Conservation (phyloP, 2,113 vertebrate species). For the Brachirus orientalis region DNA sequence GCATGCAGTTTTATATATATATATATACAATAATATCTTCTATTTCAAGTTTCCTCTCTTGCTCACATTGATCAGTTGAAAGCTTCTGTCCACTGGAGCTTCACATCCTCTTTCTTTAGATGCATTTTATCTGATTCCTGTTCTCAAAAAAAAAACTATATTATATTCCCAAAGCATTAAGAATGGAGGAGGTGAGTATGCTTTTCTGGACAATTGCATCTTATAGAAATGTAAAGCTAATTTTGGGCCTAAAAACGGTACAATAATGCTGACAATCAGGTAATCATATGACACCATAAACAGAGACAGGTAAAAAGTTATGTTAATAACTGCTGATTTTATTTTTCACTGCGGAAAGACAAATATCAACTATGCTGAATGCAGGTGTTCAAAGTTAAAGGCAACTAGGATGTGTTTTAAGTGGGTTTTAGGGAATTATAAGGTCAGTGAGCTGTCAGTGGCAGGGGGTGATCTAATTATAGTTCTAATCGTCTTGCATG, state of each 20-base stretch:
- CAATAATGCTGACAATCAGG: too few relatives aligned
- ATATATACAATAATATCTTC: constrained; percentile 16
- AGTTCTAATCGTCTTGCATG: background rate
- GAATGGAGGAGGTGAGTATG: background rate
- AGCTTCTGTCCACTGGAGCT: constrained; percentile 2
- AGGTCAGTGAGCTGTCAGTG: background rate
- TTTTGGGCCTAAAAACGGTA: background rate
- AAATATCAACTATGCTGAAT: too few relatives aligned
- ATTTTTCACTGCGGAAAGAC: too few relatives aligned
- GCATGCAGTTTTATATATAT: too few relatives aligned
- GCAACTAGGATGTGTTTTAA: too few relatives aligned
- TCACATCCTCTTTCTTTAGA: background rate
- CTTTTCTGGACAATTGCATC: background rate
- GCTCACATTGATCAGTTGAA: constrained; percentile 4
- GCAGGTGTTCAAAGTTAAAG: too few relatives aligned
- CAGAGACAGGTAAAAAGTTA: too few relatives aligned
- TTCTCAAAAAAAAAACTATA: background rate
- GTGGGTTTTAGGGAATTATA: background rate
- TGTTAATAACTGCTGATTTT: too few relatives aligned
- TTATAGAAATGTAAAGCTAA: background rate
- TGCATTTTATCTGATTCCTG: background rate
- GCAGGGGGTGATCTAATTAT: constrained; percentile 6
- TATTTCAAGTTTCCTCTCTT: constrained; percentile 7
- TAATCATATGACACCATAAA: too few relatives aligned
- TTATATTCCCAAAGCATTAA: background rate